Conservation (phyloP, 2,888 invertebrate species). For the Tenthredo livida region DNA sequence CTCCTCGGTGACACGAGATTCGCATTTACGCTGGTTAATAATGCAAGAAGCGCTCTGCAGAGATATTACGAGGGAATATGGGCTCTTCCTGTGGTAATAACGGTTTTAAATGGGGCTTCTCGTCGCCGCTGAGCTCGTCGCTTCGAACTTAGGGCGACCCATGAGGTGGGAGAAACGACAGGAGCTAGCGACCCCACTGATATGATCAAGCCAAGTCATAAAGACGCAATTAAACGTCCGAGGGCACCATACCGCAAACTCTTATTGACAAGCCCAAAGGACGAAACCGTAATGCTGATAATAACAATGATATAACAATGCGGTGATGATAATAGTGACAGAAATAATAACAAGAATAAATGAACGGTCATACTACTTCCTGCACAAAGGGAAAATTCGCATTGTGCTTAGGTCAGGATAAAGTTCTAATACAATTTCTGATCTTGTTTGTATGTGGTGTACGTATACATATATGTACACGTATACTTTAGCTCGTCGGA, state of each 20-base stretch:
- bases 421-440: neutral
- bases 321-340: neutral
- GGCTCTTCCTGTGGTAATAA: conserved; percentile 47
- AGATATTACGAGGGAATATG: conserved; percentile 48
- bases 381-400: neutral
- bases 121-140: conserved; percentile 9
- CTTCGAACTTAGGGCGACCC: conserved; percentile 21
- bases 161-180: neutral
- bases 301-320: neutral
- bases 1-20: conserved; percentile 38
- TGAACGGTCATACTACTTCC: neutral
- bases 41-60: conserved; percentile 36
- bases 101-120: conserved; percentile 30
- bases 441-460: neutral
- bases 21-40: conserved; percentile 47
- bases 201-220: conserved; percentile 21
- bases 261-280: neutral
- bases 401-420: neutral
- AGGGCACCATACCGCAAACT: conserved; percentile 10
- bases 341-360: neutral
- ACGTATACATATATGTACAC: neutral
- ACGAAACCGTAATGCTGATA: neutral
- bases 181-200: conserved; percentile 24
- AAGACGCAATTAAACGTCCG: conserved; percentile 37
- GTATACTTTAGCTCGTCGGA: neutral